A percentile compares a stretch with the other conserved stretches of the same genome.
Conservation (phyloP, 2,888 invertebrate genomes). For the Amphimallon solstitiale region DNA sequence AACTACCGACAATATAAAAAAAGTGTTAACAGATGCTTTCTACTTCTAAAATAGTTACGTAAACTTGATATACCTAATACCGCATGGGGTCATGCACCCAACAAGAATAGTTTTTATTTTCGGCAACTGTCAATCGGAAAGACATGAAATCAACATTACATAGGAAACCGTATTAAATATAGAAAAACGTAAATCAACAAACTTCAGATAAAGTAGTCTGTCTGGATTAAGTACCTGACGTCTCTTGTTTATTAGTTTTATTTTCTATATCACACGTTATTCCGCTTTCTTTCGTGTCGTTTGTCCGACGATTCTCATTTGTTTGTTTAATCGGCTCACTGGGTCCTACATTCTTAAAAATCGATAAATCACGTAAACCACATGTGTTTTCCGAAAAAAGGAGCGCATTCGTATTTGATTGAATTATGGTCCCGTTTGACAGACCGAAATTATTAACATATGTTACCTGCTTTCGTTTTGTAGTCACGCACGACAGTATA, state of each 20-base stretch:
- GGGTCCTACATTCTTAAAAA: conserved; percentile 27
- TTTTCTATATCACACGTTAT: conserved; percentile 3
- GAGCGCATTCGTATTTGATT: conserved; percentile 27
- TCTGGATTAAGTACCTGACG: conserved; percentile 19
- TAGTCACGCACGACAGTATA: background rate
- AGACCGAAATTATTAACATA: conserved; percentile 32
- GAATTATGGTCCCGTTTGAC: conserved; percentile 33
- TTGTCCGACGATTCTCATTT: conserved; percentile 12
- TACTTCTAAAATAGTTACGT: too few species aligned
- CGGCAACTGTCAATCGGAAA: conserved; percentile 10
- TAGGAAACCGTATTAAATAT: background rate
- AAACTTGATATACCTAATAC: background rate
- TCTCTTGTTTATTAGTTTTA: conserved; percentile 27
- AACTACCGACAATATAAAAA: too few species aligned
- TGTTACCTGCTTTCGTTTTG: conserved; percentile 25
- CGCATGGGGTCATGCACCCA: conserved; percentile 13
- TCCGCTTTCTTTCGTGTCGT: background rate
- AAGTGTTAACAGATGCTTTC: too few species aligned
- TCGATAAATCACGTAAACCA: conserved; percentile 38
- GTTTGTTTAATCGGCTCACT: conserved; percentile 14
- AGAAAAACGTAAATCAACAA: conserved; percentile 22
- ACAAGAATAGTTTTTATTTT: background rate
- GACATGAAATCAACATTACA: conserved; percentile 7
- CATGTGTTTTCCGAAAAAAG: conserved; percentile 33
- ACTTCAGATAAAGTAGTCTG: background rate